Evolutionary conservation across 2,113 vertebrate genomes (phyloP), one percentile per base, ranked within the genome.

Genomic region (Psittacara wagleri): DNA sequence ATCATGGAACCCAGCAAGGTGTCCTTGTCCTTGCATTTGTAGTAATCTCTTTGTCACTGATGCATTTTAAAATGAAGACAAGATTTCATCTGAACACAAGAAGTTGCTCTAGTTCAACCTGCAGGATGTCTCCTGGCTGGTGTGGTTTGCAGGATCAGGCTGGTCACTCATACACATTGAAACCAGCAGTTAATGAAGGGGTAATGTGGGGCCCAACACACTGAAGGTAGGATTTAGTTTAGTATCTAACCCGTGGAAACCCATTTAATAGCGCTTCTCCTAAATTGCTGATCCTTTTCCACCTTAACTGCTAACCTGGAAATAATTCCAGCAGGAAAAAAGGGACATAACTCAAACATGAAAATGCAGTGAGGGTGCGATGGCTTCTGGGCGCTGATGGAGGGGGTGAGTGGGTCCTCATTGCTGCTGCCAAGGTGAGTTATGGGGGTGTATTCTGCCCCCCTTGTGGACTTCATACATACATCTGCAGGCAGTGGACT

Each of bases 351-450:
- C 5, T 87, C 25, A 78, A 51, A 76, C 49, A 46, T 51, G 49
- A 61, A 85, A 91, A 43, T 35, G 25, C 1, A 10, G 12, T 11
- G 48, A 87, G 24, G 44, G 7, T 41, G 61, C 86, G 9, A 3
- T 43, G 48, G 48, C 20, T 83, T 18, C 64, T 52, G 46, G 37
- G 31, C 55, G 18, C 62, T 46, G 33, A 35, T 15, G 22, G 33
- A 93, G 37, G 20, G n/a, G 51, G 59, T 0, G 31, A 17, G 17
- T 51, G 27, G 48, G 29, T 24, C 57, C 51, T 46, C 13, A 3
- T 16, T 0, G 0, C 37, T 57, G n/a, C 44, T 85, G 41, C 77
- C 66, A 18, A 33, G 31, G 43, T 2, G 25, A 76, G 4, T 61
- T 91, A 33, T 90, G 59, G 44, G 54, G 54, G 73, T 14, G 11